phyloP scores from a whole-genome alignment of 2,888 invertebrate species.

The Polyploca ridens region DNA sequence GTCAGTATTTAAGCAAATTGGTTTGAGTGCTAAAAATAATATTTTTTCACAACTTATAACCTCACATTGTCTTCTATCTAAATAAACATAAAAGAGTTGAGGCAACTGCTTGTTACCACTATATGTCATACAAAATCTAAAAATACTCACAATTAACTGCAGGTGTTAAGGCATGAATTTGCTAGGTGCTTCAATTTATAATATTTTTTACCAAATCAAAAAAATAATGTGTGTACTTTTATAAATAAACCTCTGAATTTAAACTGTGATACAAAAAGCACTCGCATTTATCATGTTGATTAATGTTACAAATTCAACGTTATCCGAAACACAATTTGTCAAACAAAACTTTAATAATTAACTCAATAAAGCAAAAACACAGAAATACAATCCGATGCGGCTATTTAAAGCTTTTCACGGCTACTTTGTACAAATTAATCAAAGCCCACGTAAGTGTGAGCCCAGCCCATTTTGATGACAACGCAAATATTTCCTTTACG shows the following conservation, averaged over 20 bases:
- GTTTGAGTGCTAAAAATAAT: too few species aligned
- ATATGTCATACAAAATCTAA: too few species aligned
- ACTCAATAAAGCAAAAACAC: not conserved
- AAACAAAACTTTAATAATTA: conserved; percentile 1
- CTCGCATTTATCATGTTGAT: not conserved
- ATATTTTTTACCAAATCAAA: too few species aligned
- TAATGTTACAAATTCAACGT: not conserved
- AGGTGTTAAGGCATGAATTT: too few species aligned
- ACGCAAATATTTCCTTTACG: not conserved
- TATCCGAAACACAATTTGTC: conserved; percentile 2
- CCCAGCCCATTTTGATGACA: not conserved
- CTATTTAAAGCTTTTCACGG: not conserved
- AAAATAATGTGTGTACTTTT: too few species aligned
- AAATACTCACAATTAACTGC: too few species aligned
- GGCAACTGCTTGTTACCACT: too few species aligned
- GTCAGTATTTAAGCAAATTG: too few species aligned
- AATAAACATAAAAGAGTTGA: too few species aligned
- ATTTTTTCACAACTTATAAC: not conserved
- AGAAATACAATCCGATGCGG: not conserved
- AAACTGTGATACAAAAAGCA: not conserved
- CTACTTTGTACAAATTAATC: conserved; percentile 5
- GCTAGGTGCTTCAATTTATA: too few species aligned
- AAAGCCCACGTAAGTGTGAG: not conserved
- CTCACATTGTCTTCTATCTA: too few species aligned
- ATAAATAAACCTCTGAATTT: not conserved